Evolutionary conservation across 2,113 vertebrate species (phyloP).

Genomic region (Dipodomys stephensi): DNA sequence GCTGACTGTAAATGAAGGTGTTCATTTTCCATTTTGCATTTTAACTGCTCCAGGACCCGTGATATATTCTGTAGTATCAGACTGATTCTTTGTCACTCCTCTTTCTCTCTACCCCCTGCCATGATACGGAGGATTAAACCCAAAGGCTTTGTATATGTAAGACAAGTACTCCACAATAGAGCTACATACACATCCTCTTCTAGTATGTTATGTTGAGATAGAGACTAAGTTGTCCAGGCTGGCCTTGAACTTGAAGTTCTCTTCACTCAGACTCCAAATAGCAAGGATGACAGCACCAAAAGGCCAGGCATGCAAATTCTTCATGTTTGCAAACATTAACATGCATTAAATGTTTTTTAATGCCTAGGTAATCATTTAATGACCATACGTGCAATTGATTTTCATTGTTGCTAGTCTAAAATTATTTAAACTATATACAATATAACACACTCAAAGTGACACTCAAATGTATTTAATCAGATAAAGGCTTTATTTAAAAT

Average conservation of each 20-base stretch:
- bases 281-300: too few species aligned
- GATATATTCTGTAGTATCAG: not conserved
- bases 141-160: not conserved
- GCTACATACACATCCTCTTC: not conserved
- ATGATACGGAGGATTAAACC: not conserved
- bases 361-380: not conserved
- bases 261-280: too few species aligned
- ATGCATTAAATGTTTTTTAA: slow-evolving; percentile 2
- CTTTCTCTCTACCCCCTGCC: not conserved
- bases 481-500: not conserved
- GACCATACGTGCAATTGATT: not conserved
- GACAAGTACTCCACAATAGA: not conserved
- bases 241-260: too few species aligned
- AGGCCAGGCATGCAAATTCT: too few species aligned
- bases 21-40: not conserved
- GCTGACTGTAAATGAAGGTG: not conserved
- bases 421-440: not conserved
- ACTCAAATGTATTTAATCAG: not conserved
- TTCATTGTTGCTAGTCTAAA: not conserved
- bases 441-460: not conserved
- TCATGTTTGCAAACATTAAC: too few species aligned
- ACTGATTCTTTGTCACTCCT: not conserved
- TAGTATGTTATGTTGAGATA: not conserved
- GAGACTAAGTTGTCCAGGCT: not conserved
- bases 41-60: not conserved